These are phyloP conservation scores for Coboldia fuscipes DNA, from an alignment of 1,140 invertebrate genomes.

Conservation along the genomic window DNA sequence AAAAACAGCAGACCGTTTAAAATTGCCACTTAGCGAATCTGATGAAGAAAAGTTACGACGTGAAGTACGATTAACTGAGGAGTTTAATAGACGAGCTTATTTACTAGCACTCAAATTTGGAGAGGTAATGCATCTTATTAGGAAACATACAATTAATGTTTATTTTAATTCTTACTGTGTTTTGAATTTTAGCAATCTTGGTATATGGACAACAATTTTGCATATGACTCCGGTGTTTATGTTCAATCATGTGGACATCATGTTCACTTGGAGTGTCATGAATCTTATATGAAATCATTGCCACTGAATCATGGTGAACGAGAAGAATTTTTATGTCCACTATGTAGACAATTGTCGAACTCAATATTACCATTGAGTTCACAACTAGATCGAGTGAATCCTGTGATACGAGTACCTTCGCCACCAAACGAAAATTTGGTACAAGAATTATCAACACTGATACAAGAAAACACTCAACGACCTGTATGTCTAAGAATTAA, in stretches of 20 bases:
- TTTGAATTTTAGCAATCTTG: too few relatives aligned
- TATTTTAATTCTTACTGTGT: too few relatives aligned
- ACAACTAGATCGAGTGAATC: conserved; percentile 43
- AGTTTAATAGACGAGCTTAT: conserved; percentile 14
- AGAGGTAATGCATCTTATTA: too few relatives aligned
- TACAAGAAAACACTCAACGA: conserved; percentile 41
- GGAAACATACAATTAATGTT: too few relatives aligned
- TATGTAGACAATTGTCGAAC: conserved; percentile 86
- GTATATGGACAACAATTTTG: conserved; percentile 65
- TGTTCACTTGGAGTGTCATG: conserved; percentile 79
- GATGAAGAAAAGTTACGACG: conserved; percentile 12
- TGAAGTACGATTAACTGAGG: conserved; percentile 12
- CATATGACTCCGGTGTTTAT: conserved; percentile 82
- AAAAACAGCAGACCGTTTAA: conserved; percentile 12
- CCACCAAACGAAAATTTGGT: conserved; percentile 29
- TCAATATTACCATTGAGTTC: conserved; percentile 75
- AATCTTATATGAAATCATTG: conserved; percentile 67
- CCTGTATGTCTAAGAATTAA: conserved; percentile 25
- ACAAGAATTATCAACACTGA: conserved; percentile 34
- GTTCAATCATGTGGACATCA: conserved; percentile 95
- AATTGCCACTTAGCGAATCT: conserved; percentile 12
- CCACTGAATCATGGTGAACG: conserved; percentile 54
- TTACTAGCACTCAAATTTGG: conserved; percentile 16
- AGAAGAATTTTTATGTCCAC: conserved; percentile 81
- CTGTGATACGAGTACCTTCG: conserved; percentile 35